Base-by-base conservation (phyloP, 2,113 vertebrate species). In the Ifrita kowaldi region DNA sequence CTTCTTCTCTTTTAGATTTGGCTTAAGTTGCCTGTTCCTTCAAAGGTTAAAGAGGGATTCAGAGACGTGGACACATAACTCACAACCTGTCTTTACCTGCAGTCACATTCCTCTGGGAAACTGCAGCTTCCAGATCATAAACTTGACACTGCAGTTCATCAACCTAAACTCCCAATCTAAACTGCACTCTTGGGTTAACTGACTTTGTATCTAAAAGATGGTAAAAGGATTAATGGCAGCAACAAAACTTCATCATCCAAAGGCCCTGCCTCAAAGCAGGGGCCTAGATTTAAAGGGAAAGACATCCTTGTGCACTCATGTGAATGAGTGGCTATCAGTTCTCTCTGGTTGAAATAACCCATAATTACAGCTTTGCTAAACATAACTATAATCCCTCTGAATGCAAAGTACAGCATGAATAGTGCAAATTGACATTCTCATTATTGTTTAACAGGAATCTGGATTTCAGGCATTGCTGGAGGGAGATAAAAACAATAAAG, bases 71-170 rank as follows among this genome's bases (percentile, higher is more conserved):
- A 52, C 52, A 33, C 22, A 11, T 28, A 52, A 65, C n/a, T 73
- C 46, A 30, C 63, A 63, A 24, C 22, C 67, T 70, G 17, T 49
- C 55, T 85, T 95, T 84, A 98, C 98, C 97, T 81, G 93, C 52
- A 37, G 95, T 42, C 4, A 50, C 80, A 22, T 91, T 95, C 74
- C 79, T 93, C 64, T 87, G 94, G 84, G 93, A 96, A 44, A 92
- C 56, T 3, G 49, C 63, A 28, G 69, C 90, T 92, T 97, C 95
- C 37, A 86, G 47, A 60, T 95, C 69, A 10, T 74, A 92, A 75
- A 98, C 94, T 88, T 97, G 97, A 81, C 73, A 86, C 56, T 97
- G 98, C 28, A 98, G 97, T 93, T 98, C 97, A 28, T 98, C 97
- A 53, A 71, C 87, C 7, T 91, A 76, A 76, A 98, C 7, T 98